These are phyloP conservation scores for Drosophila helvetica DNA, from an alignment of 2,888 invertebrate genomes.

Conservation along the genomic window DNA sequence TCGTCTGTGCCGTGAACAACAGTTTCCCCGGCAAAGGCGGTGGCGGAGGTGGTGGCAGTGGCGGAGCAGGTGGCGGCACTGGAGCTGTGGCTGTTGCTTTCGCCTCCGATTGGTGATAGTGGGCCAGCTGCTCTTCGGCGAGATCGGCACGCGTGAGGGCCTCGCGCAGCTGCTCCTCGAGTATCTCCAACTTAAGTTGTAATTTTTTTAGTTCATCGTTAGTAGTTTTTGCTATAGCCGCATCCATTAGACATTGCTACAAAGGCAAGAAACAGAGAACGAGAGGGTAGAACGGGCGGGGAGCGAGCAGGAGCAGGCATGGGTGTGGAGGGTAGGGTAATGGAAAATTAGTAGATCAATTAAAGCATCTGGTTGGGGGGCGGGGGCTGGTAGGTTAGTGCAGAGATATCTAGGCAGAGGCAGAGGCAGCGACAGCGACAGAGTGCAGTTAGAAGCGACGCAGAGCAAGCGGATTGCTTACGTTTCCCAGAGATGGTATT, in stretches of 20 bases:
- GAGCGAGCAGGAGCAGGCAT: constrained; percentile 25
- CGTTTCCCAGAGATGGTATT: constrained; percentile 38
- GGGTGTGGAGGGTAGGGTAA: constrained; percentile 38
- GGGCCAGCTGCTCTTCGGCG: constrained; percentile 84
- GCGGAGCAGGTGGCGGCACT: constrained; percentile 76
- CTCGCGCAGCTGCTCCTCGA: constrained; percentile 85
- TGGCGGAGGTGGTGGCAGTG: constrained; percentile 81
- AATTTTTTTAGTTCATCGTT: constrained; percentile 85
- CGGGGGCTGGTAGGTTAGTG: constrained; percentile 50
- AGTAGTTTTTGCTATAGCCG: constrained; percentile 85
- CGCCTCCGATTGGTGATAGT: constrained; percentile 63
- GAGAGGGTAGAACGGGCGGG: constrained; percentile 37
- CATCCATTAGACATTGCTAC: constrained; percentile 85
- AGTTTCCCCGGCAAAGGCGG: constrained; percentile 81
- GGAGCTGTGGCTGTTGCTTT: constrained; percentile 49
- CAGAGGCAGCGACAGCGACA: constrained; percentile 3
- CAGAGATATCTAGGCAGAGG: constrained; percentile 20
- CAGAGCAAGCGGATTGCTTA: constrained; percentile 57
- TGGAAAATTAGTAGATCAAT: constrained; percentile 80
- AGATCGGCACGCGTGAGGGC: constrained; percentile 85
- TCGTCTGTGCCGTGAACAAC: constrained; percentile 61
- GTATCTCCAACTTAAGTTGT: constrained; percentile 85
- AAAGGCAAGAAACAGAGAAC: constrained; percentile 58
- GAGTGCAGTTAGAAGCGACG: constrained; percentile 18
- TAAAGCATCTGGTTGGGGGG: constrained; percentile 48